These are phyloP conservation scores for Hydractinia echinata DNA, from an alignment of 30 jellyfish, hydroid and myxozoan genomes.

Conservation along the genomic window DNA sequence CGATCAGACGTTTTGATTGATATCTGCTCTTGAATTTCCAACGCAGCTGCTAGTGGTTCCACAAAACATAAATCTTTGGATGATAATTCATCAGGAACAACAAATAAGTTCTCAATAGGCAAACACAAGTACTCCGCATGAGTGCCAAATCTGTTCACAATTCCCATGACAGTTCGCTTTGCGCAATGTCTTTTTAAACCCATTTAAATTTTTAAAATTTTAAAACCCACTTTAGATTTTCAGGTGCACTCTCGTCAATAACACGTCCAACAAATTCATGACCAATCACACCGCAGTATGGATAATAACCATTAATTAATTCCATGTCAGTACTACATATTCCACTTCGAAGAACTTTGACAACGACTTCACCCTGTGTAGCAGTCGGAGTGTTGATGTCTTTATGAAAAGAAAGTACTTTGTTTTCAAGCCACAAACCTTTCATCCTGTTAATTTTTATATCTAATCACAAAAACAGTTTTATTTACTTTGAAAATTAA, in stretches of 20 bases:
- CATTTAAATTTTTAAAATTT: no score
- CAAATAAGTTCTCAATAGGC: slow-evolving; percentile 21
- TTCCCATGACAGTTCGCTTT: slow-evolving; percentile 29
- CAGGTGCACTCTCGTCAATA: slow-evolving; percentile 16
- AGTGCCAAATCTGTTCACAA: slow-evolving; percentile 7
- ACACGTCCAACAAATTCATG: slow-evolving; percentile 36
- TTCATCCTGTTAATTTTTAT: neutral
- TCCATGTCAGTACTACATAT: slow-evolving; percentile 36
- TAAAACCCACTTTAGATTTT: no score
- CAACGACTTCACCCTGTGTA: slow-evolving; percentile 14
- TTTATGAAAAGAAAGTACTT: neutral
- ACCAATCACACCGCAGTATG: slow-evolving; percentile 20
- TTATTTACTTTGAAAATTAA: no score
- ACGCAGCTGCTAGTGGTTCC: slow-evolving; percentile 44
- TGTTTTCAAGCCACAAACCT: slow-evolving; percentile 18
- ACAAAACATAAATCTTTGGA: slow-evolving; percentile 22
- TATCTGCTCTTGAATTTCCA: slow-evolving; percentile 18
- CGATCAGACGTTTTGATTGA: neutral
- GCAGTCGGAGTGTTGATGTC: neutral
- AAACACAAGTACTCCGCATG: slow-evolving; percentile 27
- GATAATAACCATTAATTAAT: slow-evolving; percentile 25
- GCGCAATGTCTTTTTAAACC: slow-evolving; percentile 21
- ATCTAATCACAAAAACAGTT: no score
- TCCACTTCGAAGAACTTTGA: slow-evolving; percentile 30
- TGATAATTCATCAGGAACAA: slow-evolving; percentile 30